These are phyloP conservation scores for Daktulosphaira vitifoliae DNA, from an alignment of 1,140 invertebrate genomes.

Conservation along the genomic window DNA sequence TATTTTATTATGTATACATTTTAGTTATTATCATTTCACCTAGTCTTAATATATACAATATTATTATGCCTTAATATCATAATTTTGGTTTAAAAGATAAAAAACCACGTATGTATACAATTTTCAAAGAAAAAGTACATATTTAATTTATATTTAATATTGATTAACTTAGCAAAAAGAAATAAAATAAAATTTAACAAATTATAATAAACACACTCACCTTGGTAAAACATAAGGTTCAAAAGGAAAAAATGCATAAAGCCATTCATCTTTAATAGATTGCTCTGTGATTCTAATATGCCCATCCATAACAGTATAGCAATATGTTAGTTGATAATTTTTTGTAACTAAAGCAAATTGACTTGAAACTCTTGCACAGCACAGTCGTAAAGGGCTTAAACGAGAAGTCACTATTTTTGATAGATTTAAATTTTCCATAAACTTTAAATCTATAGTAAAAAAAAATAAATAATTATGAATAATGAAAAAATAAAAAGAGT, in stretches of 20 bases:
- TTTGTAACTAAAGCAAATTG: conserved; percentile 77
- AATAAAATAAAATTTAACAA: no score
- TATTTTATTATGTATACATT: no score
- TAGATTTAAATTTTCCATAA: conserved; percentile 70
- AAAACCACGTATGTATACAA: no score
- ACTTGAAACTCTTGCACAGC: conserved; percentile 63
- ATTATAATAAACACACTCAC: conserved; percentile 42
- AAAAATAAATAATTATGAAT: conserved; percentile 38
- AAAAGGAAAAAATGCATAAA: conserved; percentile 72
- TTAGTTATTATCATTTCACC: no score
- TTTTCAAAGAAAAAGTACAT: no score
- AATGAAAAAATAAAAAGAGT: no score
- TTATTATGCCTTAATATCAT: no score
- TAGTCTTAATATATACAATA: no score
- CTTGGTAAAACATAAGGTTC: conserved; percentile 64
- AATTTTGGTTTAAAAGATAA: no score
- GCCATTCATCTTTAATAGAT: conserved; percentile 42
- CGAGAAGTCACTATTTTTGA: conserved; percentile 70
- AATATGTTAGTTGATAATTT: conserved; percentile 82
- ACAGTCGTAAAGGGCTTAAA: conserved; percentile 76
- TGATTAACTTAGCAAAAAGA: no score
- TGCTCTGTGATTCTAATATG: not conserved
- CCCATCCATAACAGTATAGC: conserved; percentile 75
- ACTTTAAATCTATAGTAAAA: conserved; percentile 58
- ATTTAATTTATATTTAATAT: no score